Evolutionary conservation across 2,797 vertebrate genomes (phyloP).

Genomic region (Carapus acus): DNA sequence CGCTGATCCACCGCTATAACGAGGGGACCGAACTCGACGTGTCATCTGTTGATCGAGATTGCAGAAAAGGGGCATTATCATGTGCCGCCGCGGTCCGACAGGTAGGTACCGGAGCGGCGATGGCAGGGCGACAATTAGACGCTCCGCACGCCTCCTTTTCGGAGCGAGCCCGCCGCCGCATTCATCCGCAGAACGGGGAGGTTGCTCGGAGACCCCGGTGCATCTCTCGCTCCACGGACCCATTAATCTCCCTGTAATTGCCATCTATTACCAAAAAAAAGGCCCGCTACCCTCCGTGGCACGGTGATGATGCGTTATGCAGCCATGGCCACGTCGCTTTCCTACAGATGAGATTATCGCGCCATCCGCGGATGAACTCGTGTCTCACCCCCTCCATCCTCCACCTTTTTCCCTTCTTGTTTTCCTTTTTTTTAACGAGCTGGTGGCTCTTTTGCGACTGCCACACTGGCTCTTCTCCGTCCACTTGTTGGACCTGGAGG

Average conservation of each 20-base stretch:
- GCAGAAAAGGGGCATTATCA: constrained; percentile 49
- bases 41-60: constrained; percentile 63
- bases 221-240: constrained; percentile 22
- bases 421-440: too few species aligned
- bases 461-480: neutral
- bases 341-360: constrained; percentile 29
- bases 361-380: constrained; percentile 22
- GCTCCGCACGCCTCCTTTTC: neutral
- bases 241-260: constrained; percentile 30
- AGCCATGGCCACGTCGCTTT: constrained; percentile 17
- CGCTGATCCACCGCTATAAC: constrained; percentile 24
- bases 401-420: too few species aligned
- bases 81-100: constrained; percentile 58
- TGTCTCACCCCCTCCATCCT: too few species aligned
- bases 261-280: constrained; percentile 26
- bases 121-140: neutral
- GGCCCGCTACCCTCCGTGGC: constrained; percentile 32
- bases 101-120: constrained; percentile 44
- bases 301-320: constrained; percentile 45
- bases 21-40: constrained; percentile 28
- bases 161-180: neutral
- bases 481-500: constrained; percentile 61
- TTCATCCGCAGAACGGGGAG: constrained; percentile 29
- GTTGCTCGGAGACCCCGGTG: constrained; percentile 59
- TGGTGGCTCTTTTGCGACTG: neutral